Conservation (phyloP, 2,113 vertebrate species). For the Sarotherodon lohbergeri region DNA sequence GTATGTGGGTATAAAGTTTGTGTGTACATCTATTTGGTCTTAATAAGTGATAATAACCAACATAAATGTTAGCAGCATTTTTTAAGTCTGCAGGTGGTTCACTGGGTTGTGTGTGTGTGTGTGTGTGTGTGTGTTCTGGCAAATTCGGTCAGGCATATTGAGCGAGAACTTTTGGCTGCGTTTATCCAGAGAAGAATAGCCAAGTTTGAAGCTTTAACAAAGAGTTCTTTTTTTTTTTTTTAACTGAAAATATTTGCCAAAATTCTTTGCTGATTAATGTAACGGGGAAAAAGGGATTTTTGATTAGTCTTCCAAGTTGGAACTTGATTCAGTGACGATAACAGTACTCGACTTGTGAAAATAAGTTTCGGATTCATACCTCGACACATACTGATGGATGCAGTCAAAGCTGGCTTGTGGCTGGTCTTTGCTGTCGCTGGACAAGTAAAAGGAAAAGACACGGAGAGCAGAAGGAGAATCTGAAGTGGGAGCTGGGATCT, state of each 20-base stretch:
- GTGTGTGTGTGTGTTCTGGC: not conserved
- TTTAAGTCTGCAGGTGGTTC: not conserved
- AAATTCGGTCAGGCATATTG: not conserved
- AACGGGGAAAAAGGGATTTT: not conserved
- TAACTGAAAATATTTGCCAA: not conserved
- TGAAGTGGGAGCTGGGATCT: slow-evolving; percentile 71
- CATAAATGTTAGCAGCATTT: not conserved
- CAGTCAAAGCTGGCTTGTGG: slow-evolving; percentile 80
- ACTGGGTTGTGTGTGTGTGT: not conserved
- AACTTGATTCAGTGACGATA: not conserved
- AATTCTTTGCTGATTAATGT: not conserved
- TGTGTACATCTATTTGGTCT: not conserved
- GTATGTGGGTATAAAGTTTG: not conserved
- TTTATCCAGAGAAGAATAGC: not conserved
- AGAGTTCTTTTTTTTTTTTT: not conserved
- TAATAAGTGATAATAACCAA: not conserved
- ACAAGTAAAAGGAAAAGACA: slow-evolving; percentile 81
- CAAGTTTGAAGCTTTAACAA: not conserved
- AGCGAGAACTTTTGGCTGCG: not conserved
- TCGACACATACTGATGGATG: slow-evolving; percentile 67
- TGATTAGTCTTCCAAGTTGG: not conserved
- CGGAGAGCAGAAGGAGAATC: slow-evolving; percentile 61
- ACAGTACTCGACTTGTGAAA: not conserved
- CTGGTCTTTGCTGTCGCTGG: slow-evolving; percentile 79
- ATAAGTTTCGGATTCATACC: slow-evolving; percentile 48